Conservation (phyloP, 1,140 invertebrate species). For the Cyrtorhinus lividipennis region DNA sequence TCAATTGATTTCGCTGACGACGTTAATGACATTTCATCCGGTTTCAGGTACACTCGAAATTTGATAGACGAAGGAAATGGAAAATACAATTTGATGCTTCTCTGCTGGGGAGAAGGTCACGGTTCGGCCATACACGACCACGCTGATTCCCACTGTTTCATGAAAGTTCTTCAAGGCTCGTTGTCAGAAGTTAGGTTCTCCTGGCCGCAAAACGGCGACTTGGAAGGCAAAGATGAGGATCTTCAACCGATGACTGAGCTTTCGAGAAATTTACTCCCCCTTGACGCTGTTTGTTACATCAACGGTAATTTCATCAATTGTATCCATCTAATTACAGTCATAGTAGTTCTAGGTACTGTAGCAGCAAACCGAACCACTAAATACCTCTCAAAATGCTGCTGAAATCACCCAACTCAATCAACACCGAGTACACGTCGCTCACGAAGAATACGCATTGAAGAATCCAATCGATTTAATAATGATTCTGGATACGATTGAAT, state of each 20-base stretch:
- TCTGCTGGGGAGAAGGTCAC: conserved; percentile 95
- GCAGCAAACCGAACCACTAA: too few species aligned
- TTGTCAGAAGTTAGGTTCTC: conserved; percentile 50
- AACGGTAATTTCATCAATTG: conserved; percentile 69
- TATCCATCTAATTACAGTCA: neutral
- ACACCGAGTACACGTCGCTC: too few species aligned
- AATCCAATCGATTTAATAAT: too few species aligned
- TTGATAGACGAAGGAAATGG: conserved; percentile 89
- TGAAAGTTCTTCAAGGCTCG: conserved; percentile 62
- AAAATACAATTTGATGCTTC: conserved; percentile 92
- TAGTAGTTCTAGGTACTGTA: too few species aligned
- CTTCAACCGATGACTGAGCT: conserved; percentile 40
- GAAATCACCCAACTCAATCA: too few species aligned
- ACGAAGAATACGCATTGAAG: too few species aligned
- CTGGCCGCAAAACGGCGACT: conserved; percentile 44
- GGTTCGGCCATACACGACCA: conserved; percentile 94
- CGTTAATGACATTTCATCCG: too few species aligned
- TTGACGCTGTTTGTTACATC: conserved; percentile 84
- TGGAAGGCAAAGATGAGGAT: conserved; percentile 29
- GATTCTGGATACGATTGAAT: too few species aligned
- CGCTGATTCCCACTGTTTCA: conserved; percentile 90
- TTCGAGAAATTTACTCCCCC: conserved; percentile 42
- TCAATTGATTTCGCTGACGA: too few species aligned
- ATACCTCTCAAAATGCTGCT: too few species aligned
- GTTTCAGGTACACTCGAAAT: conserved; percentile 88